Conservation (phyloP, 2,888 invertebrate species). For the Chloroclystis v-ata region DNA sequence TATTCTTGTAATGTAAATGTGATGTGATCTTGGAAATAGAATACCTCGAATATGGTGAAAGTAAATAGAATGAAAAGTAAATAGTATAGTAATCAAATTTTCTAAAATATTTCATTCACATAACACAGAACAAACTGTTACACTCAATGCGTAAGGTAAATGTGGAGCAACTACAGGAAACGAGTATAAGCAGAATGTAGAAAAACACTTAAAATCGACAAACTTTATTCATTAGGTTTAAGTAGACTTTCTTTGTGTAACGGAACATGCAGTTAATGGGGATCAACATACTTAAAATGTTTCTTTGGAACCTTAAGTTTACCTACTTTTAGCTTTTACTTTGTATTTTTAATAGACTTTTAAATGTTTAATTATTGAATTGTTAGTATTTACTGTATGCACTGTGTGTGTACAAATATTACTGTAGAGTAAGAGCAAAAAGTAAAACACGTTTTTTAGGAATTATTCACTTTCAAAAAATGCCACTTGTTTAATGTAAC, state of each 20-base stretch:
- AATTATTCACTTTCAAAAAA: background rate
- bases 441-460: background rate
- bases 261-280: background rate
- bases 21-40: no score
- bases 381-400: no score
- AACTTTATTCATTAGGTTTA: conserved; percentile 56
- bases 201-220: conserved; percentile 50
- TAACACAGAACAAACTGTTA: background rate
- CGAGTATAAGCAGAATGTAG: conserved; percentile 45
- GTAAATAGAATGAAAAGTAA: no score
- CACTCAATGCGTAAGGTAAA: conserved; percentile 40
- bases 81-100: no score
- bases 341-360: no score
- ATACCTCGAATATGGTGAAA: no score
- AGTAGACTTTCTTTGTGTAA: conserved; percentile 32
- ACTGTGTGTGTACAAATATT: no score
- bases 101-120: conserved; percentile 42
- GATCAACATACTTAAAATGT: no score
- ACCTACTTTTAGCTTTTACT: no score
- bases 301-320: no score
- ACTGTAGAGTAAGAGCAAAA: no score
- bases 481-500: background rate
- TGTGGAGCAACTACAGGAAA: conserved; percentile 53
- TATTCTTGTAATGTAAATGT: background rate
- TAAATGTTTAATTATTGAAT: no score